Evolutionary conservation across 2,888 invertebrate genomes (phyloP).

Genomic region (Endomychus coccineus): DNA sequence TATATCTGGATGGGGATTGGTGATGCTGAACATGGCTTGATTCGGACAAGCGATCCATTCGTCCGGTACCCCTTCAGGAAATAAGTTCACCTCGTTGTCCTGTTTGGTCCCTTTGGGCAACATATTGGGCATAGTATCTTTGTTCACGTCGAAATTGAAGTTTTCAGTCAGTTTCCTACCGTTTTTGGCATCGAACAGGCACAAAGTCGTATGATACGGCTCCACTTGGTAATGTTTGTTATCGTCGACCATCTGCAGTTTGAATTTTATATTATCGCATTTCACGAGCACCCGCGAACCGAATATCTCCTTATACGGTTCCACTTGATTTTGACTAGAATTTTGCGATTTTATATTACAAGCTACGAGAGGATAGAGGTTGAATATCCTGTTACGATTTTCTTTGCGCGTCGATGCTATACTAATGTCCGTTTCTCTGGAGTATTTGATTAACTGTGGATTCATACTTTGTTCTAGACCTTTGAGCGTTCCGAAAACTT

Average conservation of each 20-base stretch:
- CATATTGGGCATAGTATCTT: conserved; percentile 58
- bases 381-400: conserved; percentile 71
- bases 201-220: conserved; percentile 85
- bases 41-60: conserved; percentile 62
- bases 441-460: conserved; percentile 83
- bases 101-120: conserved; percentile 38
- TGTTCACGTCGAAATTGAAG: conserved; percentile 84
- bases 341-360: conserved; percentile 40
- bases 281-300: conserved; percentile 76
- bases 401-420: conserved; percentile 76
- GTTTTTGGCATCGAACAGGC: conserved; percentile 82
- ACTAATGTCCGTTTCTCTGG: conserved; percentile 82
- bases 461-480: conserved; percentile 89
- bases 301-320: conserved; percentile 81
- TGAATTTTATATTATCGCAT: conserved; percentile 77
- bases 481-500: conserved; percentile 73
- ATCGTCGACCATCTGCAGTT: conserved; percentile 74
- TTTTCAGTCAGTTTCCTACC: conserved; percentile 87
- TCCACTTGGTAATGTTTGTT: conserved; percentile 75
- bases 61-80: conserved; percentile 59
- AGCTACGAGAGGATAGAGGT: conserved; percentile 56
- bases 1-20: conserved; percentile 83
- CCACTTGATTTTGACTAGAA: conserved; percentile 43
- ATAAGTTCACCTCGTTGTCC: conserved; percentile 46
- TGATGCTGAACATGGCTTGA: conserved; percentile 82